Conservation (phyloP, 1,140 invertebrate species). For the Sesamia nonagrioides region DNA sequence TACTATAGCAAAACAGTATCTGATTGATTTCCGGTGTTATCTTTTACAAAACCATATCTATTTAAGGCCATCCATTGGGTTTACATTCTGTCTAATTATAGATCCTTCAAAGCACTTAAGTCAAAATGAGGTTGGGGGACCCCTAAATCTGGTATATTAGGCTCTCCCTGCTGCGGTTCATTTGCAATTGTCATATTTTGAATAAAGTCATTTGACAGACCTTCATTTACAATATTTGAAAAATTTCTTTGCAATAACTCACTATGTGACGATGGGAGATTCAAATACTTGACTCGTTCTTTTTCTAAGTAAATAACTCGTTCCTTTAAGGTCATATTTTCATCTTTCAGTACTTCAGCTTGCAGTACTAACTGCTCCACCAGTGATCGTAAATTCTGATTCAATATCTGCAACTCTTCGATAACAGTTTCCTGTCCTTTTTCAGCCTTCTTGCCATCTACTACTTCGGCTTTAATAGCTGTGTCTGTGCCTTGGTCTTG, state of each 20-base stretch:
- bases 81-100: slow-evolving; percentile 17
- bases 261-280: slow-evolving; percentile 66
- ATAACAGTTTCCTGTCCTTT: slow-evolving; percentile 88
- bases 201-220: slow-evolving; percentile 51
- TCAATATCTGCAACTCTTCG: slow-evolving; percentile 89
- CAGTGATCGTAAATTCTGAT: slow-evolving; percentile 88
- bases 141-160: slow-evolving; percentile 52
- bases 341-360: slow-evolving; percentile 88
- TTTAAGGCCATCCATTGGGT: too few species aligned
- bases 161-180: slow-evolving; percentile 45
- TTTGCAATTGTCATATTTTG: slow-evolving; percentile 47
- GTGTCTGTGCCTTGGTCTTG: slow-evolving; percentile 60
- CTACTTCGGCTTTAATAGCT: slow-evolving; percentile 64
- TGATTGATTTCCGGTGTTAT: too few species aligned
- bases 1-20: neutral
- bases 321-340: slow-evolving; percentile 87
- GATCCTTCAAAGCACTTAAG: slow-evolving; percentile 65
- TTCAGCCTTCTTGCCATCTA: slow-evolving; percentile 85
- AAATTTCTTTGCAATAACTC: slow-evolving; percentile 61
- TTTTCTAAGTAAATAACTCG: slow-evolving; percentile 85
- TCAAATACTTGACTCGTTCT: slow-evolving; percentile 80
- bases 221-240: slow-evolving; percentile 54
- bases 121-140: slow-evolving; percentile 65
- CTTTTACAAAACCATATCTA: too few species aligned
- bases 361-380: slow-evolving; percentile 88